Conservation (phyloP, 2,888 invertebrate genomes). For the Odontomyia ornata region DNA sequence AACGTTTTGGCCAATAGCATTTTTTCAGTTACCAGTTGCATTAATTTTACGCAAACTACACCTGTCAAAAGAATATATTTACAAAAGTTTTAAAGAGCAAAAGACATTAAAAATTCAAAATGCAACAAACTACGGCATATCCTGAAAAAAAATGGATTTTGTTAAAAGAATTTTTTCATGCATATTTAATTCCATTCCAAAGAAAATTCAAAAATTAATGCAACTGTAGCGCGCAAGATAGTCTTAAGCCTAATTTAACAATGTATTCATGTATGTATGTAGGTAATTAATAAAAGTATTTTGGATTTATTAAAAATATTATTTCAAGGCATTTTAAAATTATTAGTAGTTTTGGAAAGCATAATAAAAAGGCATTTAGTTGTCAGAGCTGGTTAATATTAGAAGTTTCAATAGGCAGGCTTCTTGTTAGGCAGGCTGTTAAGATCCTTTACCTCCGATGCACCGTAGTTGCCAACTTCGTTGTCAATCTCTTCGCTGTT, state of each 20-base stretch:
- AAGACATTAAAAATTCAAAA: background rate
- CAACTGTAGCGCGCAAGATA: conserved; percentile 19
- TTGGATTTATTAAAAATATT: background rate
- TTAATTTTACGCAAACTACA: background rate
- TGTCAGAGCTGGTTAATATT: background rate
- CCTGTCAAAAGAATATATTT: conserved; percentile 18
- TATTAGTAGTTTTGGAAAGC: conserved; percentile 41
- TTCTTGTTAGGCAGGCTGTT: conserved; percentile 9
- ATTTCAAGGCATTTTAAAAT: conserved; percentile 21
- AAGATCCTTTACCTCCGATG: conserved; percentile 60
- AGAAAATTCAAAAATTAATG: conserved; percentile 27
- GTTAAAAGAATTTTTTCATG: too few species aligned
- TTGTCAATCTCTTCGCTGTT: conserved; percentile 57
- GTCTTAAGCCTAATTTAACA: conserved; percentile 10
- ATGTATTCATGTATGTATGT: background rate
- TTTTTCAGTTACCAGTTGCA: conserved; percentile 18
- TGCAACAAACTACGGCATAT: background rate
- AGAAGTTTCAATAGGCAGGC: conserved; percentile 16
- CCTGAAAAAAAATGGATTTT: background rate
- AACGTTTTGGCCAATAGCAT: background rate
- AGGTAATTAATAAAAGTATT: background rate
- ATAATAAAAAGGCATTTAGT: background rate
- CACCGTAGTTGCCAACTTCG: conserved; percentile 59
- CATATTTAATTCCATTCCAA: too few species aligned
- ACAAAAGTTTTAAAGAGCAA: conserved; percentile 14